phyloP scores from a whole-genome alignment of 1,140 invertebrate genomes.

The Caenorhabditis remanei region DNA sequence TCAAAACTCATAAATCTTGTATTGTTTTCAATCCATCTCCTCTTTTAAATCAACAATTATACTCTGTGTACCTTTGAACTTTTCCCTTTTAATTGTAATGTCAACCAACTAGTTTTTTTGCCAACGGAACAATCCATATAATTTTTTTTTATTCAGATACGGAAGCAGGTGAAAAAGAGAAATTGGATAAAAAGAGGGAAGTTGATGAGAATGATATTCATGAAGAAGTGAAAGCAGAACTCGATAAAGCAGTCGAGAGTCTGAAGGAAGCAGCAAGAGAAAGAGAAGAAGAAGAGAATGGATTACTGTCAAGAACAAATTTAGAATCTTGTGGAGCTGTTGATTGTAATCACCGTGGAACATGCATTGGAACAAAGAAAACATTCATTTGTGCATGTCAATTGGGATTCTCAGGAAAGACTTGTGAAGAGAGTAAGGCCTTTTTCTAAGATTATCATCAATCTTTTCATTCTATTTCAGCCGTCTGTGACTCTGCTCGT shows the following conservation, averaged over 20 bases:
- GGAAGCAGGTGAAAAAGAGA: slow-evolving; percentile 20
- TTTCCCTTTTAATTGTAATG: not conserved
- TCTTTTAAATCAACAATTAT: not conserved
- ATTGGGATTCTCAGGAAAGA: slow-evolving; percentile 47
- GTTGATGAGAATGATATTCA: slow-evolving; percentile 20
- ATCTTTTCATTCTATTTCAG: slow-evolving; percentile 26
- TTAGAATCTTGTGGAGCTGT: slow-evolving; percentile 26
- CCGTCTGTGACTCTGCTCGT: slow-evolving; percentile 56
- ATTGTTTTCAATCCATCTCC: not conserved
- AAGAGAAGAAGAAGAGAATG: slow-evolving; percentile 3
- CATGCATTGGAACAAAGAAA: slow-evolving; percentile 53
- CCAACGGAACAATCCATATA: not conserved
- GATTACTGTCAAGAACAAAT: not conserved
- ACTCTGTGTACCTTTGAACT: not conserved
- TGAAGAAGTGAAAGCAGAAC: slow-evolving; percentile 36
- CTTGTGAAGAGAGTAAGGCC: slow-evolving; percentile 59
- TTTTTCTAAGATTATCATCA: not conserved
- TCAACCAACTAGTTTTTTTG: slow-evolving; percentile 22
- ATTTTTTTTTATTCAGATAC: not conserved
- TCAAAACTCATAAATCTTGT: not conserved
- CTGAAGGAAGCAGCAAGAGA: slow-evolving; percentile 14
- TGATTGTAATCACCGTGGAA: slow-evolving; percentile 59
- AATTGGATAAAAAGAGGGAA: slow-evolving; percentile 3
- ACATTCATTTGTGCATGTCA: slow-evolving; percentile 57
- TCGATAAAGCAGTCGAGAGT: slow-evolving; percentile 28